Base-by-base conservation (phyloP, 2,797 vertebrate species). In the Eidolon dupreanum region DNA sequence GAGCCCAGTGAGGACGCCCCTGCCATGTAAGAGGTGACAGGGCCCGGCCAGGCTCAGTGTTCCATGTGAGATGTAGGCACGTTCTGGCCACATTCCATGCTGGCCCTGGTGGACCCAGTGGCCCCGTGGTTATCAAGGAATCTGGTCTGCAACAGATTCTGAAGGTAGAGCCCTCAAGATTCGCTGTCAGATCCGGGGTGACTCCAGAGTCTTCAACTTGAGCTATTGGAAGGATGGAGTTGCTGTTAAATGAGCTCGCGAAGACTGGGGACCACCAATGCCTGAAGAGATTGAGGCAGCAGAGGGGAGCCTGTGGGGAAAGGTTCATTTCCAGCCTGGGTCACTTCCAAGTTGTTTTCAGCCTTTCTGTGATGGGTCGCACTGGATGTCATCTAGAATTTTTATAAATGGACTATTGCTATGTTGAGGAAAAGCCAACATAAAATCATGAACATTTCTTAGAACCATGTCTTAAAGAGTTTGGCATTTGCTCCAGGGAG, bases 21-120 rank as follows among this genome's bases (percentile, higher is more conserved):
- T 53, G 57, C 26, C 6, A 24, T 0, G 38, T 12, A 33, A 66
- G 31, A 71, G 77, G 77, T 17, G 31, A 8, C 63, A 20, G 38
- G 55, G 65, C 46, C 7, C 41, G 0, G 5, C 31, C 0, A 0
- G n/a, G 28, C 12, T 51, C 31, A 4, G 53, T 0, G 0, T 61
- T 2, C 1, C 5, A 20, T 13, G 31, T 33, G 63, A 84, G 88
- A 46, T 43, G 61, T 0, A 1, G 53, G 13, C 4, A 15, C 49
- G 70, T 28, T 55, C 33, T 5, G 63, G 68, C 17, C 51, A 3
- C 43, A 10, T 55, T n/a, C 43, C 46, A 2, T 3, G 5, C 59
- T 2, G 0, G 86, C 26, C 66, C 85, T 13, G 75, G 65, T 13
- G 46, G 65, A 24, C 75, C 31, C 0, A 0, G 3, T 1, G 38